Evolutionary conservation across 2,797 vertebrate species (phyloP).

Genomic region (Artibeus jamaicensis): DNA sequence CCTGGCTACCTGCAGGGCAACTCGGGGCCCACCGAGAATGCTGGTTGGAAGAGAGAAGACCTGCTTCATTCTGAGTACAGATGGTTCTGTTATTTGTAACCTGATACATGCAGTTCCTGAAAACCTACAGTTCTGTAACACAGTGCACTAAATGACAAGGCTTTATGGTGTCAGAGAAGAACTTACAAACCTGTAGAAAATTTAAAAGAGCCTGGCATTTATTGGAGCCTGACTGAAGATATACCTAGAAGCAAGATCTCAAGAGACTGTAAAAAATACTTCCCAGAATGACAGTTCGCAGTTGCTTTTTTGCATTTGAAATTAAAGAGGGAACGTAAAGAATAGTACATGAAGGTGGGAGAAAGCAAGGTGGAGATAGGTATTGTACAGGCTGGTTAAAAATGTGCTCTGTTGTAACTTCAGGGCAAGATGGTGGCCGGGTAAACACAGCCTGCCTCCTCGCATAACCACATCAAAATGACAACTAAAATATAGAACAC

Average conservation of each 20-base stretch:
- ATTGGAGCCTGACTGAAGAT: not conserved
- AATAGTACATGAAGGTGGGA: not conserved
- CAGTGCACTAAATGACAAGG: not conserved
- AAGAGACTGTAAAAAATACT: not conserved
- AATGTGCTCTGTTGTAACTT: not conserved
- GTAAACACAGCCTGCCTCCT: not conserved
- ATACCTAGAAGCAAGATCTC: not conserved
- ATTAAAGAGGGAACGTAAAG: not conserved
- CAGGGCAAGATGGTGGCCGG: not conserved
- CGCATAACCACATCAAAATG: not conserved
- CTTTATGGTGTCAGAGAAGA: not conserved
- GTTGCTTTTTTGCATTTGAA: not conserved
- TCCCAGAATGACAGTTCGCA: not conserved
- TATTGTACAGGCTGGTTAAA: not conserved
- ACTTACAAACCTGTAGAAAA: not conserved
- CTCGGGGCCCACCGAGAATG: not conserved
- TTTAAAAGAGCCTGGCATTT: not conserved
- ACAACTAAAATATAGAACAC: not conserved
- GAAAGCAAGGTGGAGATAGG: not conserved
- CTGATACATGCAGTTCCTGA: not conserved
- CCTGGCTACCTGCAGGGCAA: not conserved
- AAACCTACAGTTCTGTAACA: not conserved
- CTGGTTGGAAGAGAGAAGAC: not conserved
- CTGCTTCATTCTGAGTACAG: not conserved
- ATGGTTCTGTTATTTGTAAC: not conserved